Evolutionary conservation across 2,888 invertebrate species (phyloP), one percentile per base, ranked within the genome.

Genomic region (Eilema caniola): DNA sequence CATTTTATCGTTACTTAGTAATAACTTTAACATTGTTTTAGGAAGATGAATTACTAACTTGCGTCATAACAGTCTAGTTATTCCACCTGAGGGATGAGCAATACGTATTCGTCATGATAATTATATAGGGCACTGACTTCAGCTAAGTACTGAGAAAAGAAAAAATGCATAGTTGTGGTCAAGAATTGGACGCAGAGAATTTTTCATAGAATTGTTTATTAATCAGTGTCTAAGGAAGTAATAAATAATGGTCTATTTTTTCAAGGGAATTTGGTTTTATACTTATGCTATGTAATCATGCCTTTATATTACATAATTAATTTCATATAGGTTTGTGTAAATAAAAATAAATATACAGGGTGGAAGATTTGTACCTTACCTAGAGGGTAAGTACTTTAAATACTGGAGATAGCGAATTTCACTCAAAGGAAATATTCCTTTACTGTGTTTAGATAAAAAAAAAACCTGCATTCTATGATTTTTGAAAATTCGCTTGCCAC

Each of bases 91-190:
- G 62, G 62, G 41, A 62, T 62, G 62, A 64, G 64, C 64, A 64
- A 64, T 53, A 11, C 25, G 64, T 14, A 28, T 10, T 53, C 65
- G 65, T 60, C 56, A 66, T 41, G 23, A 61, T 23, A 61, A 33
- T n/a, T 61, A 68, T 62, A 70, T 66, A 71, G 68, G 68, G 25
- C 71, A 65, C 41, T 65, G 53, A 65, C 68, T 59, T 24, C 14
- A 47, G 11, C 33, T 28, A n/a, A n/a, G 12, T 65, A 65, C 67
- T 67, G 53, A 64, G 64, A 67, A 71, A 53, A 70, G 20, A 62
- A 71, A 61, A 71, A 63, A 62, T 63, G 67, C 60, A 60, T 68
- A 63, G 24, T 33, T 65, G 71, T 57, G 68, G 71, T 71, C 31
- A 24, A 57, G 16, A 71, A 63, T 71, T 53, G 28, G n/a, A 53